Percentiles rank a stretch among this genome's conserved stretches.
Evolutionary conservation across 1,140 invertebrate genomes (phyloP).

Genomic region (Wiebesia pumilae): DNA sequence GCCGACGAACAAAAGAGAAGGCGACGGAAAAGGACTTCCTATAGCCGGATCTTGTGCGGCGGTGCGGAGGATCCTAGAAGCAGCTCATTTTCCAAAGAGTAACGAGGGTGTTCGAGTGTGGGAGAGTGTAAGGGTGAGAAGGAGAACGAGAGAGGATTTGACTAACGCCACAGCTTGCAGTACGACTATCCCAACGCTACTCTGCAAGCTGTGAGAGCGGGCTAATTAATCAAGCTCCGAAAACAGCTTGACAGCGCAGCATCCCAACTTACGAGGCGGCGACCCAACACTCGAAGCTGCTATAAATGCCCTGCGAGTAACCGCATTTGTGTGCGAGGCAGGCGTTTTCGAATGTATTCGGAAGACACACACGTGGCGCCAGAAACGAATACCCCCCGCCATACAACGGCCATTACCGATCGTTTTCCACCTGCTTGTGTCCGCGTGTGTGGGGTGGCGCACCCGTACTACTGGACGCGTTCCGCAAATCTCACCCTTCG

Average conservation of each 20-base stretch:
- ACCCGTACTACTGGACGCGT: background rate
- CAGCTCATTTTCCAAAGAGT: background rate
- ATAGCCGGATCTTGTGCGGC: background rate
- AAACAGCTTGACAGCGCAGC: conserved; percentile 60
- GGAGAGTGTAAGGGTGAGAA: background rate
- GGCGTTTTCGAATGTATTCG: background rate
- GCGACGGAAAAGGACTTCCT: background rate
- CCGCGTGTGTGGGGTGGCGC: background rate
- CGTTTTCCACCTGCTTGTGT: conserved; percentile 27
- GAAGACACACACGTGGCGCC: conserved; percentile 14
- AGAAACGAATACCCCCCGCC: background rate
- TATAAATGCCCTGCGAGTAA: conserved; percentile 56
- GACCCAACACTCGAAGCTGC: conserved; percentile 50
- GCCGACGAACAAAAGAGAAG: background rate
- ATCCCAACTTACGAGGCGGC: conserved; percentile 58
- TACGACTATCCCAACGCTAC: conserved; percentile 33
- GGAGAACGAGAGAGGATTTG: conserved; percentile 13
- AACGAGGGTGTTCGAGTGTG: background rate
- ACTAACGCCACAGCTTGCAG: conserved; percentile 48
- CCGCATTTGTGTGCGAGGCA: background rate
- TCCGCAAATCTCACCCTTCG: background rate
- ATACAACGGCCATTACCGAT: conserved; percentile 46
- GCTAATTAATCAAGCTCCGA: conserved; percentile 64
- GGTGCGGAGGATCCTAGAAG: background rate
- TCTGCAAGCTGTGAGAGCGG: conserved; percentile 37